Conservation (phyloP, 2,113 vertebrate species). For the Crocuta crocuta region DNA sequence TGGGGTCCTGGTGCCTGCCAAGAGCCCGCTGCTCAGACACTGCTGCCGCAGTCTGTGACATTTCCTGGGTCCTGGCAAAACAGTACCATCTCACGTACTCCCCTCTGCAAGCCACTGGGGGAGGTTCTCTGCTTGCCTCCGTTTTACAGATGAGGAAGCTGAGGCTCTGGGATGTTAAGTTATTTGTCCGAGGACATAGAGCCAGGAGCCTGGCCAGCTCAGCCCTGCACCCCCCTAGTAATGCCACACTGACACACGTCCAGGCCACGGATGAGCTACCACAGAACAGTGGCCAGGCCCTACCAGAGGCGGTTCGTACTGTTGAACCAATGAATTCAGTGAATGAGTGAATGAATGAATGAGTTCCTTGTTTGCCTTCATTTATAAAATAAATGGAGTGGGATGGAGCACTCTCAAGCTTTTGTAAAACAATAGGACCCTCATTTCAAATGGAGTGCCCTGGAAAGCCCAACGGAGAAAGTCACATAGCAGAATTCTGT, state of each 20-base stretch:
- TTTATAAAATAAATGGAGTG: not conserved
- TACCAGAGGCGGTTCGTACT: not conserved
- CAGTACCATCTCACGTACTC: not conserved
- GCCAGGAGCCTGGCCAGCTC: not conserved
- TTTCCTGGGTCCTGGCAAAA: not conserved
- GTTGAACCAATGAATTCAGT: not conserved
- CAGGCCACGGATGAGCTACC: not conserved
- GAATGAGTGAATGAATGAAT: not conserved
- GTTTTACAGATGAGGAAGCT: not conserved
- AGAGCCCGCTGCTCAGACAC: not conserved
- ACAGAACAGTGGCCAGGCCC: not conserved
- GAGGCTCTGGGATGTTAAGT: not conserved
- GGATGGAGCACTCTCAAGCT: not conserved
- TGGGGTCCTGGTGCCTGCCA: not conserved
- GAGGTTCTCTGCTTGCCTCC: not conserved
- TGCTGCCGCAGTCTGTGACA: too few relatives aligned
- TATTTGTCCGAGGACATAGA: not conserved
- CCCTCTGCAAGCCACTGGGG: not conserved
- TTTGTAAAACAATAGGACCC: not conserved
- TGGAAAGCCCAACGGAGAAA: not conserved
- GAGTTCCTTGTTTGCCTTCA: not conserved
- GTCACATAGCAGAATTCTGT: not conserved
- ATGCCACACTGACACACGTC: fast-evolving
- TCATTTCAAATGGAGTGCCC: not conserved
- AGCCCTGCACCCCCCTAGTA: not conserved